A percentile compares a stretch with the other conserved stretches of the same genome.
Conservation (phyloP, 2,113 vertebrate genomes). For the Piliocolobus tephrosceles region DNA sequence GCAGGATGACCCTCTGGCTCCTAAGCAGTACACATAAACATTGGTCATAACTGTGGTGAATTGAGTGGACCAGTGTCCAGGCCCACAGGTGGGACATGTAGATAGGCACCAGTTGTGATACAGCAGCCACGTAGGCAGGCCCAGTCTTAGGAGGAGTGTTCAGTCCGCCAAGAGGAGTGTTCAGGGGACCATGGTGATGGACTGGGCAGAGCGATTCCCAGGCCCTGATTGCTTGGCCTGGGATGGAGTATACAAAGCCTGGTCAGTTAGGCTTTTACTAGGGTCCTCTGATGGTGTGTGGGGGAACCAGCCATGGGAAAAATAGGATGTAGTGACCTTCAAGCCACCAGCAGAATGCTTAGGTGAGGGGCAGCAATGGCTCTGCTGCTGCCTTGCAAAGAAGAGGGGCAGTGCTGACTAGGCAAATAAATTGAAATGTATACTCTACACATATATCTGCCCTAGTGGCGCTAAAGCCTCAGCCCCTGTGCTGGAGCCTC, state of each 20-base stretch:
- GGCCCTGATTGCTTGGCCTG: too few species aligned
- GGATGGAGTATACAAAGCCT: too few species aligned
- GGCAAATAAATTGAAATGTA: not conserved
- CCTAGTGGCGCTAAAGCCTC: not conserved
- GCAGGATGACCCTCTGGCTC: not conserved
- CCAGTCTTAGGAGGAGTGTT: not conserved
- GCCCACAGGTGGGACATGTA: not conserved
- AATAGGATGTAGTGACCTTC: too few species aligned
- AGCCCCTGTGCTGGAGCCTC: too few species aligned
- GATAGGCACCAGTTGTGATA: not conserved
- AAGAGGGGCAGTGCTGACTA: not conserved
- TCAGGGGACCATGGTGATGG: not conserved
- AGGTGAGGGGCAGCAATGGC: too few species aligned
- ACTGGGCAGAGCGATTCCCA: not conserved
- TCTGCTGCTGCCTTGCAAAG: too few species aligned
- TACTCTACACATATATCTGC: not conserved
- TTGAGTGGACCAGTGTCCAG: not conserved
- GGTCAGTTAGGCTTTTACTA: too few species aligned
- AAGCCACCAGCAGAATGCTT: too few species aligned
- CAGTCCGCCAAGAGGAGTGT: not conserved
- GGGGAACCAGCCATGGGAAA: too few species aligned
- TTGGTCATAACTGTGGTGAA: not conserved
- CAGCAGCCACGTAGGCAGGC: not conserved
- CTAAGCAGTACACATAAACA: not conserved
- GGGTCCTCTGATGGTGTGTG: too few species aligned